Evolutionary conservation across 2,888 invertebrate species (phyloP), one percentile per base, ranked within the genome.

Genomic region (Graphium colonna): DNA sequence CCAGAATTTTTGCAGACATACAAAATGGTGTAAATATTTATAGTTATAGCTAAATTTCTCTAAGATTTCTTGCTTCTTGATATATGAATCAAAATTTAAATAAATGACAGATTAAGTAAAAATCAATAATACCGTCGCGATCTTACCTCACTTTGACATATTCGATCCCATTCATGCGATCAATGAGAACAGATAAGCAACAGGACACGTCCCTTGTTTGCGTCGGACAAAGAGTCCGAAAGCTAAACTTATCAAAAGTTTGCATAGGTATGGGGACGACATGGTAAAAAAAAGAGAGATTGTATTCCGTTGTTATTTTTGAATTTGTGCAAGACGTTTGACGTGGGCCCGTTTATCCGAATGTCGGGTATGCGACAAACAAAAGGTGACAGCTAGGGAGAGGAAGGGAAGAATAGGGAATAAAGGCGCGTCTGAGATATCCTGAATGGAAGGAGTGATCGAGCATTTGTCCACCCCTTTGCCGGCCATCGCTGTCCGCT

Each of bases 311-410:
- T 87, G 85, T 88, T 88, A 82, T 88, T 88, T 87, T 88, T 81
- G 82, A 86, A 84, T 88, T 89, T 89, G 89, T 89, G 89, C 89
- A 89, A 89, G 84, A 77, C 81, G 77, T 84, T 80, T 87, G 88
- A 88, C 88, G 84, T 81, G 79, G 81, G 86, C 79, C 49, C 49
- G 38, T 49, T 49, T 53, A 48, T 43, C 52, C 77, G 71, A 73
- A 72, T 67, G 73, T 65, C 69, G 74, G 72, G 73, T 65, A 62
- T 65, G 69, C 68, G 44, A 49, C 69, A 33, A 33, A 86, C 84
- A 86, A 87, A 74, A 79, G 86, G 79, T 84, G 87, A 86, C 87
- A 82, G 80, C 68, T 73, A 61, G 65, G 69, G 68, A 71, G 69
- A 69, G 73, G 79, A 79, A 82, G 82, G 82, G 79, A 78, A 69